phyloP scores from a whole-genome alignment of 2,888 invertebrate species.

The Dyspetes luteomarginatus region DNA sequence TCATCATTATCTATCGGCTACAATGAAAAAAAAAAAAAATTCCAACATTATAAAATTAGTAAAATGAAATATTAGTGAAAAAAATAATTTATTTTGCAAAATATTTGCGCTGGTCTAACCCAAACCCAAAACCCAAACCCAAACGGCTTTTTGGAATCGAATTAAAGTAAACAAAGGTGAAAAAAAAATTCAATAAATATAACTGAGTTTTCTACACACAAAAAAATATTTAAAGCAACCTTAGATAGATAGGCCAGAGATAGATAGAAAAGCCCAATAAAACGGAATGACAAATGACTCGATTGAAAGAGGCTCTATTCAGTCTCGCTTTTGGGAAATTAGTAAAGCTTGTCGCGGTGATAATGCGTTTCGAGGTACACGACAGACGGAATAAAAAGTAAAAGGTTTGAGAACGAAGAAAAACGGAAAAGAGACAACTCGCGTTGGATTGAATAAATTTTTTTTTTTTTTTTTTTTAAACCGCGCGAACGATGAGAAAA shows the following conservation, averaged over 20 bases:
- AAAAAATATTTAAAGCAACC: neutral
- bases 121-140: neutral
- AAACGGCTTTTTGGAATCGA: too few species aligned
- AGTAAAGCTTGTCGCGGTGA: constrained; percentile 73
- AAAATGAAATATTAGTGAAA: neutral
- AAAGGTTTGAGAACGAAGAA: constrained; percentile 28
- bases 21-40: neutral
- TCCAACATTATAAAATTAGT: neutral
- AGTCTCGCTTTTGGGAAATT: constrained; percentile 69
- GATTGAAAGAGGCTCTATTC: constrained; percentile 61
- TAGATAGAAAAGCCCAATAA: constrained; percentile 67
- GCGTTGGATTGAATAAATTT: too few species aligned
- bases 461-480: too few species aligned
- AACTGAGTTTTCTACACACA: too few species aligned
- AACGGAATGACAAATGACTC: constrained; percentile 48
- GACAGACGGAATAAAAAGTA: constrained; percentile 50
- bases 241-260: too few species aligned
- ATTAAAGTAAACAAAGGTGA: too few species aligned
- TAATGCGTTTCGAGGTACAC: constrained; percentile 73
- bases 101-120: neutral
- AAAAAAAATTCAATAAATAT: too few species aligned
- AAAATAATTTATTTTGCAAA: neutral
- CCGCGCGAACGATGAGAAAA: constrained; percentile 12
- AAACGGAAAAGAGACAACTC: constrained; percentile 23
- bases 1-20: neutral